Base-by-base conservation (phyloP, 2,888 invertebrate species). In the Hymenopus coronatus region DNA sequence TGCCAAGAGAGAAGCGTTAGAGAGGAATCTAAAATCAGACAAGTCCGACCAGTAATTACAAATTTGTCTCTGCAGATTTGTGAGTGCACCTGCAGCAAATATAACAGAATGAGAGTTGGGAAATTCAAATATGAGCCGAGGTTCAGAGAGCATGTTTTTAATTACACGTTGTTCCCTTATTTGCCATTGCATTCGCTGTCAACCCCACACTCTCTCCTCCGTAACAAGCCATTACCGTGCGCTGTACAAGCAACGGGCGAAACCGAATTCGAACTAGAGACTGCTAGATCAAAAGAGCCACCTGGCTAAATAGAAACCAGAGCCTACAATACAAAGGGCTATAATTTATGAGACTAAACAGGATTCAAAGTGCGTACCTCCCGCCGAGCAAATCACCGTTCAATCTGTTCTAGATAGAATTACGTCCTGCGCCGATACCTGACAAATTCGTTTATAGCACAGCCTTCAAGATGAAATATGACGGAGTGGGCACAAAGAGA, bases 151-250 rank as follows among this genome's bases (percentile, higher is more conserved):
- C 54, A 70, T 70, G 54, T 87, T 87, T 87, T 85, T 83, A 88
- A 84, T 88, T 84, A 88, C 46, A 85, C 84, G 84, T 84, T 70
- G 25, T 88, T 85, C 46, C 85, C 86, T 89, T 89, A 86, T 86
- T 89, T 86, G 86, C 86, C 28, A 27, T 86, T 85, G 84, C 46
- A 86, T 85, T 89, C 83, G 81, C 82, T 87, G 28, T 82, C 70
- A 86, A 81, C 28, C 46, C 27, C 84, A 30, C 84, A 15, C 28
- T 40, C 85, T 28, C 15, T 85, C 40, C 54, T 85, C 85, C 46
- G 85, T 40, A 87, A 87, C 87, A 82, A 33, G 28, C 40, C 87
- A 87, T 82, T 87, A 87, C 87, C 82, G 54, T 70, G 25, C 54
- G 15, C 54, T 70, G 54, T 70, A 70, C 54, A 70, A 82, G 82